Evolutionary conservation across 2,797 vertebrate genomes (phyloP).

Genomic region (Merluccius polli): DNA sequence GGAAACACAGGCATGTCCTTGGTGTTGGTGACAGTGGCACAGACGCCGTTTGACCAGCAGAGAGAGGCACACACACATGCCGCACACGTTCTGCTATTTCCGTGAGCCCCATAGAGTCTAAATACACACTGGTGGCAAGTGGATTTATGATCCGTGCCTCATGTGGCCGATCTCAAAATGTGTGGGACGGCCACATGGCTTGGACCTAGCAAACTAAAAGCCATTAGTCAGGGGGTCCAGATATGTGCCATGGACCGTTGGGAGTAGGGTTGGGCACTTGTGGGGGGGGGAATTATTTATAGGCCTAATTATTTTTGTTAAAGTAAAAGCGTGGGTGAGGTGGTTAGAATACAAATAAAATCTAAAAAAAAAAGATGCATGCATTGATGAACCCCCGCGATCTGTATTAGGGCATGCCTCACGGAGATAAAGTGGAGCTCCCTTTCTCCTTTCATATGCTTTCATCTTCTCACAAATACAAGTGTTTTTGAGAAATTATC

Average conservation of each 20-base stretch:
- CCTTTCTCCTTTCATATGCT: too few species aligned
- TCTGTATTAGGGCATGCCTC: neutral
- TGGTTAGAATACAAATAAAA: neutral
- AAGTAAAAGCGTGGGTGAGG: neutral
- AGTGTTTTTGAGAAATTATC: neutral
- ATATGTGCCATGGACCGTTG: neutral
- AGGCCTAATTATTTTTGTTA: neutral
- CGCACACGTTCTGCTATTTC: neutral
- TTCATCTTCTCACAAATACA: too few species aligned
- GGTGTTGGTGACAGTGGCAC: too few species aligned
- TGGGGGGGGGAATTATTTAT: neutral
- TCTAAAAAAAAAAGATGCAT: neutral
- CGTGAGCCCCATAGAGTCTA: neutral
- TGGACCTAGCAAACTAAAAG: neutral
- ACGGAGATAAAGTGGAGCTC: too few species aligned
- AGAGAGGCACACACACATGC: neutral
- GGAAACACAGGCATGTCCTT: neutral
- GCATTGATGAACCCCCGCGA: neutral
- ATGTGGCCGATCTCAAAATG: neutral
- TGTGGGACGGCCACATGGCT: neutral
- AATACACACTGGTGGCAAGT: neutral
- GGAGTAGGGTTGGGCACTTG: neutral
- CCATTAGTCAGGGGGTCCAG: neutral
- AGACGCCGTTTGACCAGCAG: too few species aligned
- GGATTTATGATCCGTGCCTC: neutral